Percentiles rank a stretch among this genome's conserved stretches.
Conservation (phyloP, 1,140 invertebrate species). For the Drosophila bocqueti region DNA sequence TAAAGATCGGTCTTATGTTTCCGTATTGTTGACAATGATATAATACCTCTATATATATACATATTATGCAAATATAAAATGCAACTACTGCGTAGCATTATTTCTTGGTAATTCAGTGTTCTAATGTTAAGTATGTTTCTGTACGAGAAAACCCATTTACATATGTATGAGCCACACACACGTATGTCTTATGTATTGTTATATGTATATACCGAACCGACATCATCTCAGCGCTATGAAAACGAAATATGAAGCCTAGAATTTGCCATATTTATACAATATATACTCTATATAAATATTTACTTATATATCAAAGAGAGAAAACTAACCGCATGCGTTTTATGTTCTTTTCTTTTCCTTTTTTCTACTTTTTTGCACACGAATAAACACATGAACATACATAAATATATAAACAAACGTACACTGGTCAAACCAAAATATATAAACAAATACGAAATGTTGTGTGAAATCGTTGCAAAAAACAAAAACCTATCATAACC, state of each 20-base stretch:
- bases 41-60: slow-evolving; percentile 35
- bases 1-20: slow-evolving; percentile 71
- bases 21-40: slow-evolving; percentile 64
- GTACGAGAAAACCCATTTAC: slow-evolving; percentile 63
- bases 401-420: slow-evolving; percentile 43
- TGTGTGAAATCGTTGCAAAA: slow-evolving; percentile 79
- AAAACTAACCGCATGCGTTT: slow-evolving; percentile 85
- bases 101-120: slow-evolving; percentile 78
- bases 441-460: slow-evolving; percentile 44
- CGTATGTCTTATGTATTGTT: slow-evolving; percentile 83
- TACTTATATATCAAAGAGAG: slow-evolving; percentile 75
- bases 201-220: slow-evolving; percentile 72
- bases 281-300: slow-evolving; percentile 69
- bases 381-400: slow-evolving; percentile 54
- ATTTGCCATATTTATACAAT: slow-evolving; percentile 64
- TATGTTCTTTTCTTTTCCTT: slow-evolving; percentile 84
- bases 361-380: slow-evolving; percentile 83
- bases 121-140: slow-evolving; percentile 80
- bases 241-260: slow-evolving; percentile 72
- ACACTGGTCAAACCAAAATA: slow-evolving; percentile 60
- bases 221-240: slow-evolving; percentile 68
- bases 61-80: slow-evolving; percentile 48
- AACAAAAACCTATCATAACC: slow-evolving; percentile 37
- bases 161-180: slow-evolving; percentile 72
- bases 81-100: slow-evolving; percentile 68